A percentile compares a stretch with the other conserved stretches of the same genome.
phyloP scores from a whole-genome alignment of 2,113 vertebrate genomes.

The Fregata magnificens region DNA sequence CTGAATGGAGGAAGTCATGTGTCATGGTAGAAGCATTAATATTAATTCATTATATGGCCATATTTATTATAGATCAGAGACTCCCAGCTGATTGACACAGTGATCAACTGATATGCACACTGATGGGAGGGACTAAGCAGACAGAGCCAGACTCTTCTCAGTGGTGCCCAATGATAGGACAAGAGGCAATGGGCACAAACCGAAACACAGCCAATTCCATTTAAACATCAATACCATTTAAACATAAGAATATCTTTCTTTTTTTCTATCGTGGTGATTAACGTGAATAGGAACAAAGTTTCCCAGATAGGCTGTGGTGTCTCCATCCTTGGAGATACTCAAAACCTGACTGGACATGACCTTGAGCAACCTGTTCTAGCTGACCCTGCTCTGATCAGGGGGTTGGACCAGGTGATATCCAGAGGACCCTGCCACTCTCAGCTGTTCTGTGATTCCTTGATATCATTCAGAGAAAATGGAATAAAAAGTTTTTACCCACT shows the following conservation, averaged over 20 bases:
- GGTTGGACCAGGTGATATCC: no score
- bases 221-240: background rate
- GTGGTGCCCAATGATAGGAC: background rate
- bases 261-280: background rate
- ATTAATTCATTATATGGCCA: background rate
- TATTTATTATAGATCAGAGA: background rate
- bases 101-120: fast-evolving
- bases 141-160: background rate
- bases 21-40: background rate
- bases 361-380: background rate
- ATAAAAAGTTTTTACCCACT: background rate
- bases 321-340: background rate
- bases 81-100: background rate
- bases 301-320: background rate
- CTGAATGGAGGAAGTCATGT: background rate
- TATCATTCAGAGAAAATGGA: background rate
- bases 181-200: background rate
- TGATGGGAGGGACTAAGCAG: background rate
- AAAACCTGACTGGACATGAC: background rate
- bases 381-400: background rate
- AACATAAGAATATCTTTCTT: background rate
- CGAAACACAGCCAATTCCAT: background rate
- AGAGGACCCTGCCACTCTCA: background rate
- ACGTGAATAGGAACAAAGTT: background rate
- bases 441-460: background rate